These are phyloP conservation scores for Drosophila ustulata DNA, from an alignment of 2,888 invertebrate species.

Conservation along the genomic window DNA sequence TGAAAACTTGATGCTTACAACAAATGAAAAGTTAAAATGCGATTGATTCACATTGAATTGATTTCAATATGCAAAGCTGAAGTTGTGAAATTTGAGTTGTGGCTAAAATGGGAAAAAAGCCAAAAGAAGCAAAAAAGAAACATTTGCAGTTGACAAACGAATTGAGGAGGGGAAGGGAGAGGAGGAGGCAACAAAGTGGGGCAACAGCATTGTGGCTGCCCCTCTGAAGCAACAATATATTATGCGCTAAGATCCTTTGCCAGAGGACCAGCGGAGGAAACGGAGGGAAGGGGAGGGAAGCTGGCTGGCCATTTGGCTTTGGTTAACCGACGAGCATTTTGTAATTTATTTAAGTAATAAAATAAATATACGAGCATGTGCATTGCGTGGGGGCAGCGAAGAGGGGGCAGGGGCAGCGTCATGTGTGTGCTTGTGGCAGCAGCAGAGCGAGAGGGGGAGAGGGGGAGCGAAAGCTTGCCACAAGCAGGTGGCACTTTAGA, in stretches of 20 bases:
- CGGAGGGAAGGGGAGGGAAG: not conserved
- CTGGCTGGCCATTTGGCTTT: conserved; percentile 71
- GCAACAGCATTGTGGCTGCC: conserved; percentile 13
- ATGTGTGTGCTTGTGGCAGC: conserved; percentile 11
- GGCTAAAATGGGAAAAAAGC: no score
- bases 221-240: conserved; percentile 65
- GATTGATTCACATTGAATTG: no score
- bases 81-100: no score
- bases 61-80: no score
- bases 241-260: conserved; percentile 67
- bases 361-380: conserved; percentile 74
- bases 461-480: not conserved
- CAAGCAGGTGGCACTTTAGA: conserved; percentile 8
- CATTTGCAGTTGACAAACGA: not conserved
- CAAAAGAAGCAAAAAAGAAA: no score
- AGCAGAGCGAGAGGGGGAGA: not conserved
- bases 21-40: no score
- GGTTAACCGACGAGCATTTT: conserved; percentile 79
- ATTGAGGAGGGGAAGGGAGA: no score
- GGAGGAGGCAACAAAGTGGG: conserved; percentile 4
- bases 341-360: conserved; percentile 79
- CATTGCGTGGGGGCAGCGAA: conserved; percentile 31
- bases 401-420: conserved; percentile 14
- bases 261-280: conserved; percentile 29
- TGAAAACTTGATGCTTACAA: no score